Base-by-base conservation (phyloP, 2,113 vertebrate species). In the Xenopus tropicalis region DNA sequence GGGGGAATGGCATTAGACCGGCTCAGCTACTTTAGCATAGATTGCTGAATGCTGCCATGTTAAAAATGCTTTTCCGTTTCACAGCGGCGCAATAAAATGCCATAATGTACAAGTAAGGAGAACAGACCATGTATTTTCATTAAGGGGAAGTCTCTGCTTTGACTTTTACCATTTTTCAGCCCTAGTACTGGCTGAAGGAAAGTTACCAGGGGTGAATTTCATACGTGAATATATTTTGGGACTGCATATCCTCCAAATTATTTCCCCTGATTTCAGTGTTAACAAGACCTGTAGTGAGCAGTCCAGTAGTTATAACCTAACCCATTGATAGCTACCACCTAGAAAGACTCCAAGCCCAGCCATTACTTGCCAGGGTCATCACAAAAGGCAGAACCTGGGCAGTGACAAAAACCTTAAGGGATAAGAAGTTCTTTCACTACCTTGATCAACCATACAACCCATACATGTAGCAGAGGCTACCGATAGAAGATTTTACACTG, bases 21-120 rank as follows among this genome's bases (percentile, higher is more conserved):
- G 37, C 52, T 76, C 42, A 24, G 46, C 54, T 76, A 63, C 66
- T 69, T 61, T 68, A 61, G 57, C 57, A 68, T 74, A 10, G 25
- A 13, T 11, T 58, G 46, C 52, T 54, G 52, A 17, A n/a, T 1
- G n/a, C 17, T n/a, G 51, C 16, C 16, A 23, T 65, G 20, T n/a
- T 44, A 19, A 65, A 37, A 43, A 14, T 21, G 3, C 29, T 52
- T 61, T n/a, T 51, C 25, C 48, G 19, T 48, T 25, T 46, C 14
- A 59, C 4, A 51, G 58, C 14, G 48, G 57, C 20, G 10, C 22
- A 20, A 17, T 71, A 48, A 74, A 58, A 57, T 64, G 54, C 16
- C 29, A 46, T 24, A 19, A 46, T 23, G 66, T 48, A 59, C 17
- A 66, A 21, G 19, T 66, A 46, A 58, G 22, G 42, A 46, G 67